Percentiles rank a stretch among this genome's conserved stretches.
These are phyloP conservation scores for Mya arenaria DNA, from an alignment of 1,140 invertebrate genomes.

Conservation along the genomic window DNA sequence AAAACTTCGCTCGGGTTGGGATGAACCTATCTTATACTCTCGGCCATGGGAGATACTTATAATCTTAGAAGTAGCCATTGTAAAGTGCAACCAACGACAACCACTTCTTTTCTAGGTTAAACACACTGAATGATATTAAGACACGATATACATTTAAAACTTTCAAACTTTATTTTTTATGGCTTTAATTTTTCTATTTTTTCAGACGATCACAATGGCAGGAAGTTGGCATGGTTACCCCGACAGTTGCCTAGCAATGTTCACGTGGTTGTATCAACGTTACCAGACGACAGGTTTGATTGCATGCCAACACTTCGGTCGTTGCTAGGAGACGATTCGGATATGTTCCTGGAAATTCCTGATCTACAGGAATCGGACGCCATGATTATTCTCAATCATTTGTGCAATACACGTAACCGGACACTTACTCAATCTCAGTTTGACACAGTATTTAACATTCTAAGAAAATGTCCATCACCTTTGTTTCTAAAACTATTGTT, in stretches of 20 bases:
- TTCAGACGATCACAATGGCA: slow-evolving; percentile 73
- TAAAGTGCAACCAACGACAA: too few relatives aligned
- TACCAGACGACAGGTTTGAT: slow-evolving; percentile 74
- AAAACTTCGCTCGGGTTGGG: too few relatives aligned
- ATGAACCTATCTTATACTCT: too few relatives aligned
- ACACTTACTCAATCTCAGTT: slow-evolving; percentile 71
- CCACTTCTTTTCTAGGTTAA: too few relatives aligned
- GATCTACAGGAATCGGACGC: slow-evolving; percentile 72
- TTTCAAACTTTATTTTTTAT: too few relatives aligned
- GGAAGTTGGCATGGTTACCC: slow-evolving; percentile 78
- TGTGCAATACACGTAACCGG: slow-evolving; percentile 66
- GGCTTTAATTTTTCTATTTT: too few relatives aligned
- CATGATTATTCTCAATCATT: slow-evolving; percentile 69
- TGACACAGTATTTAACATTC: slow-evolving; percentile 71
- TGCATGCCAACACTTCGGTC: slow-evolving; percentile 68
- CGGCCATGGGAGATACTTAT: too few relatives aligned
- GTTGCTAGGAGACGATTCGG: slow-evolving; percentile 54
- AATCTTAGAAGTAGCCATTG: too few relatives aligned
- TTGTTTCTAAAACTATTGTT: slow-evolving; percentile 76
- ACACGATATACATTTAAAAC: too few relatives aligned
- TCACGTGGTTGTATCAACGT: slow-evolving; percentile 87
- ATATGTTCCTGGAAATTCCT: slow-evolving; percentile 69
- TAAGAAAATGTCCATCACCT: slow-evolving; percentile 74
- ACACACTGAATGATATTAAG: too few relatives aligned
- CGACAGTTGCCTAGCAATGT: slow-evolving; percentile 75